Percentiles rank a stretch among this genome's conserved stretches.
These are phyloP conservation scores for Setophaga kirtlandii DNA, from an alignment of 2,113 vertebrate genomes.

Conservation along the genomic window DNA sequence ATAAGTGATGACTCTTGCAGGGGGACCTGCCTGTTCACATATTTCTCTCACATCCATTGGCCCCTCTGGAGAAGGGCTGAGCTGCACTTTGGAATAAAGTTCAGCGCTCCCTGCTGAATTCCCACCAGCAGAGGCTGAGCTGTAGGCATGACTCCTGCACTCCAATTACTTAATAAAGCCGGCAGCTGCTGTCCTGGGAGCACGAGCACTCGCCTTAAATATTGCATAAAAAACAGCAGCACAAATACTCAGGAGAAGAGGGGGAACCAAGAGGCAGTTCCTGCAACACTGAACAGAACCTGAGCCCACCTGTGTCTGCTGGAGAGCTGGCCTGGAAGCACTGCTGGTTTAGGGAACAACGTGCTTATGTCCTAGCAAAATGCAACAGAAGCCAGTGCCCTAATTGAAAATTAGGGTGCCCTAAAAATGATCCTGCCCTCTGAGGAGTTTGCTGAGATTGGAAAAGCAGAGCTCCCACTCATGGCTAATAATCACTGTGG, in stretches of 20 bases:
- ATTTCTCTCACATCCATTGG: not conserved
- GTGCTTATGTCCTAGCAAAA: not conserved
- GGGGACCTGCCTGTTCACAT: not conserved
- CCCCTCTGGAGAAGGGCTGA: not conserved
- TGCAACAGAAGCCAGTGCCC: not conserved
- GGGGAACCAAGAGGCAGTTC: accelerated
- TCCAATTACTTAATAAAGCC: slow-evolving; percentile 35
- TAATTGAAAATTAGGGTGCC: not conserved
- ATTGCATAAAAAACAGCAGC: not conserved
- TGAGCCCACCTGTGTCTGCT: not conserved
- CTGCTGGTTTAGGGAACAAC: not conserved
- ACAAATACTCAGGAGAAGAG: not conserved
- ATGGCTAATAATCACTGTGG: not conserved
- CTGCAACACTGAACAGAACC: accelerated
- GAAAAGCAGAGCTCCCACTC: not conserved
- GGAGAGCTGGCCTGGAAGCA: not conserved
- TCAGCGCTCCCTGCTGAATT: not conserved
- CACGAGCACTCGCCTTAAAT: not conserved
- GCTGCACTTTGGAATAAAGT: not conserved
- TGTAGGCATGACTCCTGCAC: not conserved
- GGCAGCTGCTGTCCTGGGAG: not conserved
- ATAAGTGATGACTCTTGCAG: not conserved
- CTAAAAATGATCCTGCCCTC: not conserved
- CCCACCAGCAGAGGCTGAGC: not conserved
- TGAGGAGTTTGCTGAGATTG: slow-evolving; percentile 9